Conservation (phyloP, 2,888 invertebrate genomes). For the Serrognathus titanus region DNA sequence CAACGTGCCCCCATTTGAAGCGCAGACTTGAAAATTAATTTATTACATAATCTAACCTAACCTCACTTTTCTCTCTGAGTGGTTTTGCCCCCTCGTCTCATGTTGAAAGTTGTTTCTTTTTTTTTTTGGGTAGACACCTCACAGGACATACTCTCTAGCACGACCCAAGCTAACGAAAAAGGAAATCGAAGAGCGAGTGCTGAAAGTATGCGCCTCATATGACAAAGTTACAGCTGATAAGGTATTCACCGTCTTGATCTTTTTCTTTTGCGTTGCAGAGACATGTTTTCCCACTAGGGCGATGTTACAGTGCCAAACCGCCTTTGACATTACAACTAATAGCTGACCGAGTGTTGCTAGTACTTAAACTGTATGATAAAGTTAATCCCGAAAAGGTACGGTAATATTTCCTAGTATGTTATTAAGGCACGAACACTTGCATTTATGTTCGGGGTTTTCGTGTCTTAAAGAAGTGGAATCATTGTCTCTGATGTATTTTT, state of each 20-base stretch:
- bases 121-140: constrained; percentile 2
- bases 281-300: constrained; percentile 61
- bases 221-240: constrained; percentile 85
- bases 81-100: neutral
- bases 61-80: constrained; percentile 6
- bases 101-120: too few relatives aligned
- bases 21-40: too few relatives aligned
- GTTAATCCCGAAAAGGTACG: constrained; percentile 88
- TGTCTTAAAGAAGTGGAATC: constrained; percentile 6
- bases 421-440: neutral
- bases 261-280: constrained; percentile 55
- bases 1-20: too few relatives aligned
- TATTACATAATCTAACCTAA: constrained; percentile 17
- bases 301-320: constrained; percentile 71
- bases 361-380: constrained; percentile 97
- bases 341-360: constrained; percentile 86
- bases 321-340: constrained; percentile 81
- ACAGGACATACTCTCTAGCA: constrained; percentile 39
- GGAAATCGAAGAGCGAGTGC: constrained; percentile 74
- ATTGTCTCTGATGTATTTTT: constrained; percentile 10
- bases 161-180: constrained; percentile 57
- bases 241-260: constrained; percentile 57
- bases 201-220: constrained; percentile 83
- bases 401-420: constrained; percentile 25
- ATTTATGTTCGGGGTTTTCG: neutral